Percentiles rank a stretch among this genome's conserved stretches.
These are phyloP conservation scores for Timema cristinae DNA, from an alignment of 2,888 invertebrate genomes.

Conservation along the genomic window DNA sequence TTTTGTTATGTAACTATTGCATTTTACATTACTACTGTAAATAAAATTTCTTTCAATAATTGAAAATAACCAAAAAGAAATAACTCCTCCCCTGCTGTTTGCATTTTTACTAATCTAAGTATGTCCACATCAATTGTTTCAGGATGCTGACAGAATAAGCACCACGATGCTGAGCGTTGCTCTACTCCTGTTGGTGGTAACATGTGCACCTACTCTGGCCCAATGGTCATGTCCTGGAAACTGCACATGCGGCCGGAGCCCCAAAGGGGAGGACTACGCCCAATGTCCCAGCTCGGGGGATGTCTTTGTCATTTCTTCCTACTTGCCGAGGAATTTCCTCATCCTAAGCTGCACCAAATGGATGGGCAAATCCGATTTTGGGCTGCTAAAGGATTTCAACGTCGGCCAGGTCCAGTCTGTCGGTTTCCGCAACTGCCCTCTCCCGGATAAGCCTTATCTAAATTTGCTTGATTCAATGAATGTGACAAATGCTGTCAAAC, in stretches of 20 bases:
- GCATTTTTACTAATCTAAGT: no score
- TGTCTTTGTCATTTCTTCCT: not conserved
- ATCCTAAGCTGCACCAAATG: not conserved
- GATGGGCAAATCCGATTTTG: not conserved
- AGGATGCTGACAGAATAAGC: not conserved
- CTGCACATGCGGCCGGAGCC: conserved; percentile 5
- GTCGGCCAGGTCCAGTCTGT: not conserved
- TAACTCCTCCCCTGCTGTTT: no score
- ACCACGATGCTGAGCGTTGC: not conserved
- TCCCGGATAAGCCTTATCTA: not conserved
- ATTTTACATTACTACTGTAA: no score
- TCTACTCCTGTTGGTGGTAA: not conserved
- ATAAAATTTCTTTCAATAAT: no score
- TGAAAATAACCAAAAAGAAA: no score
- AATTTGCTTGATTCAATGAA: not conserved
- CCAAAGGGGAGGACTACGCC: not conserved
- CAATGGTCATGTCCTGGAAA: not conserved
- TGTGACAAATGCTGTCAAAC: not conserved
- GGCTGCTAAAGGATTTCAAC: not conserved
- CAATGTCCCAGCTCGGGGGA: not conserved
- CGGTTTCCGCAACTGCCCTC: not conserved
- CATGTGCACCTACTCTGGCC: not conserved
- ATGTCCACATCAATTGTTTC: no score
- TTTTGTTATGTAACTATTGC: no score
- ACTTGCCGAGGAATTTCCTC: no score